Percentiles rank a stretch among this genome's conserved stretches.
These are phyloP conservation scores for Malurus melanocephalus DNA, from an alignment of 2,113 vertebrate genomes.

Conservation along the genomic window DNA sequence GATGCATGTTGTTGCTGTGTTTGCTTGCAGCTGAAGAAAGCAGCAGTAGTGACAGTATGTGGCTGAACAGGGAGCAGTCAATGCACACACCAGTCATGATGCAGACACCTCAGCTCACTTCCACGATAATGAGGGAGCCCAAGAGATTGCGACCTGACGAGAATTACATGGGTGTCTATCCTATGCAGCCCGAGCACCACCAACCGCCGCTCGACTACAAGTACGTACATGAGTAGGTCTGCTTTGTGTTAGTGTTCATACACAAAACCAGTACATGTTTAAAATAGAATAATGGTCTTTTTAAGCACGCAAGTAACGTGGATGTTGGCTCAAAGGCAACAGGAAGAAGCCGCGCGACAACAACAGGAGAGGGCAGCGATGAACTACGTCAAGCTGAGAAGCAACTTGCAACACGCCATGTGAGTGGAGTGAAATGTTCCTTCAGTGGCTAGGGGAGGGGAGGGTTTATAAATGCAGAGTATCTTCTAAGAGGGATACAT, in stretches of 20 bases:
- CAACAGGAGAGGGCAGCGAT: constrained; percentile 95
- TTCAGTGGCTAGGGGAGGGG: neutral
- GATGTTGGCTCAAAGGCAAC: constrained; percentile 98
- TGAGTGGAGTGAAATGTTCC: constrained; percentile 69
- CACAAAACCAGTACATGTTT: constrained; percentile 69
- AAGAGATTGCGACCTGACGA: constrained; percentile 92
- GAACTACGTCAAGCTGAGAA: constrained; percentile 98
- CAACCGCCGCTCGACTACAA: constrained; percentile 96
- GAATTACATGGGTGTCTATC: constrained; percentile 91
- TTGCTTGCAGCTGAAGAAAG: constrained; percentile 86
- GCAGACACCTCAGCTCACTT: constrained; percentile 93
- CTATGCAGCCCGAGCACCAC: constrained; percentile 90
- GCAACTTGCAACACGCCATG: constrained; percentile 98
- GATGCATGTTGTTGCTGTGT: neutral
- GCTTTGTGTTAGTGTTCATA: constrained; percentile 58
- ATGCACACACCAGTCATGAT: constrained; percentile 95
- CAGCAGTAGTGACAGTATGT: constrained; percentile 90
- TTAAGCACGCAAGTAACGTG: constrained; percentile 97
- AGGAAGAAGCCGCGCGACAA: constrained; percentile 88
- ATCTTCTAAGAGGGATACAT: neutral
- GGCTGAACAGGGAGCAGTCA: constrained; percentile 88
- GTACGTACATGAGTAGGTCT: constrained; percentile 77
- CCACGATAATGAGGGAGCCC: constrained; percentile 94
- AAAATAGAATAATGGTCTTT: constrained; percentile 77
- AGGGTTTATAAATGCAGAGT: neutral